phyloP scores from a whole-genome alignment of 2,797 vertebrate genomes.

The Cirrhinus molitorella region DNA sequence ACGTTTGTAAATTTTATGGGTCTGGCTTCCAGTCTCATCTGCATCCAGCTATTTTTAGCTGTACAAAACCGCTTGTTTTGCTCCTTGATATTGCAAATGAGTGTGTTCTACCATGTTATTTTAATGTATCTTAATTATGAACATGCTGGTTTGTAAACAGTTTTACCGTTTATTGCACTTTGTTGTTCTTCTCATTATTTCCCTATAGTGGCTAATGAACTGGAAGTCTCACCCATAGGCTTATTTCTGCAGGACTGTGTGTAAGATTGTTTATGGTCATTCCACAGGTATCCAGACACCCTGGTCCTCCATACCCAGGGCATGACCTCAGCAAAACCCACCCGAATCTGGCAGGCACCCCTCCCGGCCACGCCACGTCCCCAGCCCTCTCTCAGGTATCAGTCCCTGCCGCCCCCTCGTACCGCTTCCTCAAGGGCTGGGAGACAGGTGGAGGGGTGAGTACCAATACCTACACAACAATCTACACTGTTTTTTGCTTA shows the following conservation, averaged over 20 bases:
- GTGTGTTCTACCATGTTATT: too few relatives aligned
- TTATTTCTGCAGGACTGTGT: neutral
- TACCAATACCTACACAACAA: constrained; percentile 49
- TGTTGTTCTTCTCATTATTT: too few relatives aligned
- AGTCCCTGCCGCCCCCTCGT: constrained; percentile 75
- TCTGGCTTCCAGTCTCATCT: too few relatives aligned
- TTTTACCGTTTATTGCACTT: too few relatives aligned
- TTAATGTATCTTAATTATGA: too few relatives aligned
- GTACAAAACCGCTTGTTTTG: too few relatives aligned
- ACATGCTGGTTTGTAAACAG: too few relatives aligned
- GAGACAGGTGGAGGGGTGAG: constrained; percentile 81
- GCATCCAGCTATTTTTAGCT: too few relatives aligned
- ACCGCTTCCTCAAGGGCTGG: constrained; percentile 83
- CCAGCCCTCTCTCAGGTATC: constrained; percentile 96
- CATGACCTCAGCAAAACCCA: constrained; percentile 98
- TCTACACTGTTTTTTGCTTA: neutral
- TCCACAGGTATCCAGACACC: constrained; percentile 91
- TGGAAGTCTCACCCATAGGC: too few relatives aligned
- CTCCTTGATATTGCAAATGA: too few relatives aligned
- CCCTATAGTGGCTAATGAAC: too few relatives aligned
- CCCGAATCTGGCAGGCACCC: constrained; percentile 89
- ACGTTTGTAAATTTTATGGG: too few relatives aligned
- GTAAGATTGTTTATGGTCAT: constrained; percentile 54
- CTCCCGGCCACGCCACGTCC: constrained; percentile 92
- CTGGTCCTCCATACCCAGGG: constrained; percentile 87